phyloP scores from a whole-genome alignment of 2,113 vertebrate genomes.

The Guaruba guarouba region DNA sequence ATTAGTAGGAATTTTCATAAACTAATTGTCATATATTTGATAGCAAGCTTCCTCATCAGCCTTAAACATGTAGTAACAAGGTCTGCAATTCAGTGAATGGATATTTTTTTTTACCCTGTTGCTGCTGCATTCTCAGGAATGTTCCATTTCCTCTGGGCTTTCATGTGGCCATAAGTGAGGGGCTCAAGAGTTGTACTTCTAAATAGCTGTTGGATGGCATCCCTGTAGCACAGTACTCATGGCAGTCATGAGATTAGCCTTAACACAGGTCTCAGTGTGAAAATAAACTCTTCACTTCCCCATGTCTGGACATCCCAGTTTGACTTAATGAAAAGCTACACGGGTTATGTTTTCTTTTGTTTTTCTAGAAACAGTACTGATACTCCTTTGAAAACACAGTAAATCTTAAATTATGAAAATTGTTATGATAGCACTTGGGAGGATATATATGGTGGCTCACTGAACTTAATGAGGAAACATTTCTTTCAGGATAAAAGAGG shows the following conservation, averaged over 20 bases:
- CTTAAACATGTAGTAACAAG: neutral
- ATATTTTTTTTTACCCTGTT: neutral
- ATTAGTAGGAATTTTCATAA: neutral
- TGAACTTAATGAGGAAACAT: neutral
- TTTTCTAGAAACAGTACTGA: neutral
- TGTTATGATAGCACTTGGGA: neutral
- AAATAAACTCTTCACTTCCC: neutral
- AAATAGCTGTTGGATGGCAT: neutral
- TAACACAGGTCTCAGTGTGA: neutral
- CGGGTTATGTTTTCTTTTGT: neutral
- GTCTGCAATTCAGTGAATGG: neutral
- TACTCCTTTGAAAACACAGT: neutral
- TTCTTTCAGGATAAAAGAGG: neutral
- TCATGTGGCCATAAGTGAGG: neutral
- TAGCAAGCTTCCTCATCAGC: neutral
- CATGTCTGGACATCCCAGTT: neutral
- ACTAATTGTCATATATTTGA: neutral
- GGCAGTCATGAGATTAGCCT: accelerated
- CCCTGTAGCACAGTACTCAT: neutral
- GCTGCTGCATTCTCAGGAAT: neutral
- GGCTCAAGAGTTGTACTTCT: neutral
- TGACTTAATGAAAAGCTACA: neutral
- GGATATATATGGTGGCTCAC: neutral
- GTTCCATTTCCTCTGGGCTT: neutral
- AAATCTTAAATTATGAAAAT: neutral